These are phyloP conservation scores for Halisarca cf. caerulea DNA, from an alignment of 37 sponge, comb jelly and placozoan species.

Conservation along the genomic window DNA sequence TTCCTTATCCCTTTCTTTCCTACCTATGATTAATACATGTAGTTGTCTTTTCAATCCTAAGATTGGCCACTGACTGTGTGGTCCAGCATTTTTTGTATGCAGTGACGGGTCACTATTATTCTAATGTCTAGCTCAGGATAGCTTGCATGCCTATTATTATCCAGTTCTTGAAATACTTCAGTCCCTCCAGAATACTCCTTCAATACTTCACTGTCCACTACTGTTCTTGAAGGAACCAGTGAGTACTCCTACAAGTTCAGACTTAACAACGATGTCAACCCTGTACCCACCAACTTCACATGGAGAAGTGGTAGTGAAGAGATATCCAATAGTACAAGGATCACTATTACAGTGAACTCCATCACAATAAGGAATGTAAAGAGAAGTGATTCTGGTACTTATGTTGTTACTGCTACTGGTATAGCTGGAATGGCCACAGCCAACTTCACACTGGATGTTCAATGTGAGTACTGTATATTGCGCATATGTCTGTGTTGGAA, in stretches of 20 bases:
- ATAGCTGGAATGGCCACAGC: neutral
- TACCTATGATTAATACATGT: too few species aligned
- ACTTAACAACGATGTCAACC: neutral
- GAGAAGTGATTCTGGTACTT: neutral
- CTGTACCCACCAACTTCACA: neutral
- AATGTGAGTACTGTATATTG: constrained; percentile 1
- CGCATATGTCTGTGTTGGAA: too few species aligned
- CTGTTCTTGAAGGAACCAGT: neutral
- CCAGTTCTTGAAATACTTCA: too few species aligned
- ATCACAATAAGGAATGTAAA: neutral
- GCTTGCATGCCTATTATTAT: too few species aligned
- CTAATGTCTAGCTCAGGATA: too few species aligned
- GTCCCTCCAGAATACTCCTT: too few species aligned
- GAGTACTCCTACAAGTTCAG: constrained; percentile 1
- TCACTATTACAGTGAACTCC: neutral
- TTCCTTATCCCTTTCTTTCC: too few species aligned
- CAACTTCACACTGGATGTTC: constrained; percentile 14
- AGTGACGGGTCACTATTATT: too few species aligned
- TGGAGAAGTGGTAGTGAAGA: neutral
- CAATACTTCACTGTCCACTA: constrained; percentile 38
- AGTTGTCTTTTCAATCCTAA: too few species aligned
- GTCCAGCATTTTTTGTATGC: too few species aligned
- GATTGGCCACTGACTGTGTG: too few species aligned
- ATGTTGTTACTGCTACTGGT: neutral
- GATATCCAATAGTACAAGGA: neutral